Base-by-base conservation (phyloP, 2,113 vertebrate genomes). In the Leiothrix lutea region DNA sequence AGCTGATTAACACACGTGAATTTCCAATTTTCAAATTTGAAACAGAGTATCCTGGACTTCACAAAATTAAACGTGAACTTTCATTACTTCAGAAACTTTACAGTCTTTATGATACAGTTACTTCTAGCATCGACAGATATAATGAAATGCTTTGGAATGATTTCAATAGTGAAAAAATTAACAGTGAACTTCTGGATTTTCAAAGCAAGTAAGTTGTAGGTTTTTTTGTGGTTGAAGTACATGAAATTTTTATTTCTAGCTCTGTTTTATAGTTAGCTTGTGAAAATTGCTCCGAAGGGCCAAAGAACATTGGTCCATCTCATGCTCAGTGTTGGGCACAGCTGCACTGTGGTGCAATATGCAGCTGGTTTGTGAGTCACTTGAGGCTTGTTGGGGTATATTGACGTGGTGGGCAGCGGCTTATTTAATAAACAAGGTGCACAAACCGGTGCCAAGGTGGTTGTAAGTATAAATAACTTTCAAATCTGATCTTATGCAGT, bases 1-100 rank as follows among this genome's bases (percentile, higher is more conserved):
- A 67, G 13, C 22, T 78, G 47, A 62, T 28, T 67, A 75, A 72
- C 33, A 36, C 5, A 9, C 36, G 75, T 2, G 21, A 24, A n/a
- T 71, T 74, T 77, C 31, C 70, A 54, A 9, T 93, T 94, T 85
- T 92, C 74, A 90, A 88, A 81, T 42, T 80, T 64, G 95, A 67
- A 79, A 85, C 95, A 99, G 98, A 98, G 47, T 98, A 98, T 82
- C 98, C 98, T 3, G 98, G 98, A 70, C 98, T 99, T 72, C 98
- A 98, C 93, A 97, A 96, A 96, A 98, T 98, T 71, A 98, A 96
- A 86, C 96, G 96, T 66, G 98, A 99, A 65, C 98, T 99, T 36
- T 91, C 96, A 3, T 96, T 99, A 81, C 97, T 98, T 80, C 97
- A 98, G 91, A 99, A 98, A 91, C 98, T 99, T 36, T 99, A 99